phyloP scores from a whole-genome alignment of 2,797 vertebrate species.

The Eurystomus glaucurus region DNA sequence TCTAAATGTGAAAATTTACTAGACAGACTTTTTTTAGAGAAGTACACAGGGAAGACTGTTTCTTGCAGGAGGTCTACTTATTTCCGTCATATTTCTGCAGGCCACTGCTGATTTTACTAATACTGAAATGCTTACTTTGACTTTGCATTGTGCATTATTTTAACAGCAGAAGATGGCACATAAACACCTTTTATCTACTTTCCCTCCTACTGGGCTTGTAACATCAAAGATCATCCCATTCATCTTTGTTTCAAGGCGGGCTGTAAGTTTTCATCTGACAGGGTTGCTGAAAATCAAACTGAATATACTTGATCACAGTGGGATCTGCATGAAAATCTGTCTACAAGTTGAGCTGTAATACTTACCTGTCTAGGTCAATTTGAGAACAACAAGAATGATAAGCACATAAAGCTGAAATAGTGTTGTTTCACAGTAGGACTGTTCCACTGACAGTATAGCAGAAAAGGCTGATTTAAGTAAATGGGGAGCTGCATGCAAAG shows the following conservation, averaged over 20 bases:
- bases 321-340: slow-evolving; percentile 71
- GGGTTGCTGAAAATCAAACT: slow-evolving; percentile 67
- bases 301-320: slow-evolving; percentile 73
- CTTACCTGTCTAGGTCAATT: slow-evolving; percentile 71
- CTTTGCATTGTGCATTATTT: slow-evolving; percentile 59
- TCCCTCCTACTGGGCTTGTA: slow-evolving; percentile 55
- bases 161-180: slow-evolving; percentile 60
- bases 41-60: background rate
- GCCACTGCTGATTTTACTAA: slow-evolving; percentile 33
- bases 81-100: slow-evolving; percentile 14
- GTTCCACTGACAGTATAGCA: background rate
- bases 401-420: slow-evolving; percentile 45
- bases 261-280: slow-evolving; percentile 65
- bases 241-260: slow-evolving; percentile 41
- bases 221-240: slow-evolving; percentile 68
- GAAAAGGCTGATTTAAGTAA: slow-evolving; percentile 10
- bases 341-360: slow-evolving; percentile 64
- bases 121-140: background rate
- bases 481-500: background rate
- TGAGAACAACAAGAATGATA: slow-evolving; percentile 65
- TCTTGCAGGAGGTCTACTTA: slow-evolving; percentile 1
- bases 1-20: background rate
- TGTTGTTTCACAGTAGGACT: slow-evolving; percentile 61
- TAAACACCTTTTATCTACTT: slow-evolving; percentile 73
- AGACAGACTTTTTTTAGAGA: fast-evolving